Evolutionary conservation across 2,797 vertebrate species (phyloP).

Genomic region (Rhabdophis nuchalis): DNA sequence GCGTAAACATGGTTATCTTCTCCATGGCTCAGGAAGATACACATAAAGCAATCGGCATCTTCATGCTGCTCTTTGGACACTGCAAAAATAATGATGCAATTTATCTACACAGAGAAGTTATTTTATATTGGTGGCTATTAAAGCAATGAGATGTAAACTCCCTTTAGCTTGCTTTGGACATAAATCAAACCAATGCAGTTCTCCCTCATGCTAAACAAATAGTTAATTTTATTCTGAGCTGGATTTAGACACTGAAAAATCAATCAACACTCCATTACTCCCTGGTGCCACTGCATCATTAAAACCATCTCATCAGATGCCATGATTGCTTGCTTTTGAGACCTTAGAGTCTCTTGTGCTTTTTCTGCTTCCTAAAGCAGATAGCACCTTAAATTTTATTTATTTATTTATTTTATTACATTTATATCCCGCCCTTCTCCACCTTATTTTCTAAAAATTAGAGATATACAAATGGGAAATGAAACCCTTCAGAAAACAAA

Average conservation of each 20-base stretch:
- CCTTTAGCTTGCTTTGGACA: neutral
- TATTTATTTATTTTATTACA: no score
- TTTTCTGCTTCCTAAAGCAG: neutral
- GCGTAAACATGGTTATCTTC: slow-evolving; percentile 83
- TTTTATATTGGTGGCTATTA: neutral
- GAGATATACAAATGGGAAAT: neutral
- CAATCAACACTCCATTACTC: neutral
- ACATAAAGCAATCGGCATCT: slow-evolving; percentile 87
- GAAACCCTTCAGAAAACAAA: neutral
- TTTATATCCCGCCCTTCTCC: no score
- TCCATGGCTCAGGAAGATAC: slow-evolving; percentile 90
- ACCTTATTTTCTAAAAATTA: neutral
- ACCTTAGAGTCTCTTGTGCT: neutral
- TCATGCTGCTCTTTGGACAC: slow-evolving; percentile 76
- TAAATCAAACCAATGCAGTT: neutral
- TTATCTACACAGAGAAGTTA: neutral
- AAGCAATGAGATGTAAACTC: neutral
- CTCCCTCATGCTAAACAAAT: neutral
- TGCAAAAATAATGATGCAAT: slow-evolving; percentile 47
- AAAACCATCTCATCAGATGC: neutral
- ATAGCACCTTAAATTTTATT: no score
- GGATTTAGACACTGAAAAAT: neutral
- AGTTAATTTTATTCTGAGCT: neutral
- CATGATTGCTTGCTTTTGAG: neutral
- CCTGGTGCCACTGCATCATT: neutral